phyloP scores from a whole-genome alignment of 2,888 invertebrate species.

The Trichogramma evanescens region DNA sequence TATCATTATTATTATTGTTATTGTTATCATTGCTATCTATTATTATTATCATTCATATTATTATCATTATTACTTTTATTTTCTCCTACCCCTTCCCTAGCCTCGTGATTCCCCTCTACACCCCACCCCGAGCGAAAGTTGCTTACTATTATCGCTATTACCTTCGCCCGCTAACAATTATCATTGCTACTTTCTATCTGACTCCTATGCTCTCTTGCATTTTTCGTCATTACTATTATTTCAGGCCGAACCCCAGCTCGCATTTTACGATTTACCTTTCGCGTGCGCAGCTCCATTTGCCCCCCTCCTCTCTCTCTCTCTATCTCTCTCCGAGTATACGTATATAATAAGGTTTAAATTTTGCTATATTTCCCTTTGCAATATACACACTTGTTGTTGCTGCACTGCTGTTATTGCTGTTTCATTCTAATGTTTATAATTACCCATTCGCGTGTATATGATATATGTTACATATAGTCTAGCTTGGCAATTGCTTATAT shows the following conservation, averaged over 20 bases:
- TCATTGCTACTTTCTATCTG: too few relatives aligned
- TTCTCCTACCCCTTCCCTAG: background rate
- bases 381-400: background rate
- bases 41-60: background rate
- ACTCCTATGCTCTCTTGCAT: too few relatives aligned
- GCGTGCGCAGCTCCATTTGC: too few relatives aligned
- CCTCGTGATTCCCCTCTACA: background rate
- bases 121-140: conserved; percentile 18
- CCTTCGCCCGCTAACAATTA: too few relatives aligned
- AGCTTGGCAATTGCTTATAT: too few relatives aligned
- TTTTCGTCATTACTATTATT: too few relatives aligned
- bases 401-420: background rate
- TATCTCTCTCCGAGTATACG: too few relatives aligned
- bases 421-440: conserved; percentile 20
- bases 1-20: conserved; percentile 11
- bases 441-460: conserved; percentile 20
- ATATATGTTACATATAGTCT: too few relatives aligned
- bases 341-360: conserved; percentile 2
- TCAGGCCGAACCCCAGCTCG: too few relatives aligned
- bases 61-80: conserved; percentile 6
- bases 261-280: too few relatives aligned
- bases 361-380: conserved; percentile 9
- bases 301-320: too few relatives aligned
- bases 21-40: background rate
- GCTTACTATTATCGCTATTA: background rate